Base-by-base conservation (phyloP, 2,113 vertebrate genomes). In the Paralichthys olivaceus region DNA sequence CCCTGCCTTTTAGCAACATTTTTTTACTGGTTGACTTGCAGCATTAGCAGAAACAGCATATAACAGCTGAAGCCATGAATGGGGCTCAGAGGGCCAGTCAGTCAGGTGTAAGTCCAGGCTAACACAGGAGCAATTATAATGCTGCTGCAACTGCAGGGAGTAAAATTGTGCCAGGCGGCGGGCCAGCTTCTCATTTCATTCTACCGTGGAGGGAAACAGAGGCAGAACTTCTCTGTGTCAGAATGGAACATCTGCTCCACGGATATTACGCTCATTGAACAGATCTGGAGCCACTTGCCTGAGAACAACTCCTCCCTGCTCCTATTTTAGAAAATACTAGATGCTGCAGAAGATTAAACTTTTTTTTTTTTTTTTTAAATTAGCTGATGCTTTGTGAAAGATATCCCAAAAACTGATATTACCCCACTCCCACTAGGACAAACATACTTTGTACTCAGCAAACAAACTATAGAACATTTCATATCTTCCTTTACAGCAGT, bases 221-320 rank as follows among this genome's bases (percentile, higher is more conserved):
- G 68, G 58, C 63, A 58, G 5, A 53, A 77, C 60, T 55, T 74
- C 61, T 75, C 54, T 55, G 58, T 81, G 62, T 84, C 71, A 65
- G 20, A 65, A 59, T 60, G 61, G 84, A 91, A 89, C 90, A 91
- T 88, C 87, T 93, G 89, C 68, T 86, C 32, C 34, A 28, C 63
- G 51, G 49, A 77, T 40, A 80, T 37, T 22, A 62, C 23, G 26
- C 23, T 77, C 79, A 75, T 78, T 81, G 19, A 66, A 71, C 59
- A 63, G 37, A 84, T 70, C 22, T 67, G 37, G 8, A 84, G 69
- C 54, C 29, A 62, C 61, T 73, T 78, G 63, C 54, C 77, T 62
- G 51, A 34, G 60, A 89, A 64, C 32, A 63, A 43, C 34, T 69
- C 49, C 64, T 7, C 37, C 45, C 66, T 22, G 32, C 65, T 77